Percentiles rank a stretch among this genome's conserved stretches.
Evolutionary conservation across 2,113 vertebrate genomes (phyloP).

Genomic region (human): DNA sequence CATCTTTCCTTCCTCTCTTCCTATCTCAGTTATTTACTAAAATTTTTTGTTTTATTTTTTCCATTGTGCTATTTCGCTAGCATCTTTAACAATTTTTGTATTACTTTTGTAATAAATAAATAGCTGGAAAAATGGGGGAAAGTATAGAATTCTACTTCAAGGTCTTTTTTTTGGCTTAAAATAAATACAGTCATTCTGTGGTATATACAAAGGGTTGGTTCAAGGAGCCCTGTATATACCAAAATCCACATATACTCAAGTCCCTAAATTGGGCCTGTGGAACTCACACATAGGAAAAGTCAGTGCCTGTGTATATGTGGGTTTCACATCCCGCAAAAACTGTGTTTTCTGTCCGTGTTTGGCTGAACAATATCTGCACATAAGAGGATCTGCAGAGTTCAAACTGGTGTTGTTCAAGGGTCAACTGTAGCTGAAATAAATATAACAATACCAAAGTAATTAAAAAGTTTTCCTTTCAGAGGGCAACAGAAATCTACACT

Average conservation of each 20-base stretch:
- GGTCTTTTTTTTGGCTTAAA: background rate
- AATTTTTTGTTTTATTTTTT: background rate
- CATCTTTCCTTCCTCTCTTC: background rate
- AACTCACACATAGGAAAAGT: background rate
- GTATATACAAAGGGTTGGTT: background rate
- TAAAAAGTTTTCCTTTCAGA: slow-evolving; percentile 3
- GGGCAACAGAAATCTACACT: background rate
- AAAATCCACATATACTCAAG: background rate
- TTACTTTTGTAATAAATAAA: slow-evolving; percentile 7
- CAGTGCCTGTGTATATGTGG: background rate
- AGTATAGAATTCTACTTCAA: background rate
- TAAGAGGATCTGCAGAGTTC: background rate
- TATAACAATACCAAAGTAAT: background rate
- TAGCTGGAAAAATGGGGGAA: background rate
- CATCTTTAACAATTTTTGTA: background rate
- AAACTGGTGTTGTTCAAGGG: background rate
- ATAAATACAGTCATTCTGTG: background rate
- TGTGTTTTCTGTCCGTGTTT: background rate
- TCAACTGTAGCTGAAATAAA: background rate
- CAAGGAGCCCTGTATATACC: background rate
- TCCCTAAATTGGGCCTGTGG: background rate
- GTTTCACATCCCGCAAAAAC: background rate
- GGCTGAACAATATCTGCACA: background rate
- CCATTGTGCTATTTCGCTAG: background rate
- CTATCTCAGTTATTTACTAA: background rate